Evolutionary conservation across 1,140 invertebrate genomes (phyloP), one percentile per base, ranked within the genome.

Genomic region (Chlorops oryzae): DNA sequence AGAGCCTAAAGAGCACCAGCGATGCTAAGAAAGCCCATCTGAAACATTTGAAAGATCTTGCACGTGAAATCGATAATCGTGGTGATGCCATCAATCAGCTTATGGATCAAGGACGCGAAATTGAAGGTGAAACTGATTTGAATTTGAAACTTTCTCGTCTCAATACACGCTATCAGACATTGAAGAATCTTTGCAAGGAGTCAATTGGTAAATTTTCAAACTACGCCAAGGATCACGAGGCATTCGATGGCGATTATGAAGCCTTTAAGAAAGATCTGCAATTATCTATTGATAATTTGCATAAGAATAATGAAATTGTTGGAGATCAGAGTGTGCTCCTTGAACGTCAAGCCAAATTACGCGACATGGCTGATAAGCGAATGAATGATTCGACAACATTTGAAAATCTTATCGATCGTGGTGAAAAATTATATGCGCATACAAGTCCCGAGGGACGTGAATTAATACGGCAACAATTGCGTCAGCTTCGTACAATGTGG

Each of bases 381-480:
- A 88, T 87, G 15, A 85, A 86, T 57, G 88, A 91, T 62, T 85
- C 83, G 42, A 79, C 82, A n/a, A 79, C 81, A 35, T 90, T 96
- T 66, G 92, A 96, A 64, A 81, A 84, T 49, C 78, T 96, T 1
- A 79, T 93, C 20, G 91, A 94, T 61, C 79, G 85, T 45, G 93
- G 92, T 9, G 93, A 98, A 74, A 90, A 89, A 70, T 72, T 98
- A 1, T 97, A 96, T 62, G 79, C 85, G 1, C 91, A 92, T 58
- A 97, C 93, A 6, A 92, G 92, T 40, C 90, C 92, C 2, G 92
- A 96, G 61, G 93, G 93, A 9, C 78, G 93, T 57, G 93, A 96
- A 75, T 83, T 88, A 20, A 88, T 96, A 39, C 75, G 93, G 38
- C 90, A 94, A 69, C 90, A 95, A 71, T 75, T 96, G 20, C 81